Conservation (phyloP, 2,113 vertebrate species). For the Cacatua alba region DNA sequence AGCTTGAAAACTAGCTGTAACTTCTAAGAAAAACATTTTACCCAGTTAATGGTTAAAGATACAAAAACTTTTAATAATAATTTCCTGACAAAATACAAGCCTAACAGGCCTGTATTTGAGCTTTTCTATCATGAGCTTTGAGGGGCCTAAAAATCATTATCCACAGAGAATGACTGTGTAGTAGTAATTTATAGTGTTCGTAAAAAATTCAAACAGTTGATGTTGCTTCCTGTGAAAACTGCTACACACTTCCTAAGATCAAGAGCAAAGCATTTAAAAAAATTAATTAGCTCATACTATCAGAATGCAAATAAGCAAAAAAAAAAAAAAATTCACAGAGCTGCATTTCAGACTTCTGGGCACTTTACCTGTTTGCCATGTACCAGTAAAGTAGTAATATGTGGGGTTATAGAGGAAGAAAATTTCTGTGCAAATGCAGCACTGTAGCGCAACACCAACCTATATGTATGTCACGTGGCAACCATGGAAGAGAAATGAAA, state of each 20-base stretch:
- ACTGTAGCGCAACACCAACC: conserved; percentile 91
- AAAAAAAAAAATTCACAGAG: conserved; percentile 64
- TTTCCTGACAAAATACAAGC: background rate
- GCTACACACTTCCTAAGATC: conserved; percentile 11
- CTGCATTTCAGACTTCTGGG: conserved; percentile 50
- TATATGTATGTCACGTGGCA: conserved; percentile 75
- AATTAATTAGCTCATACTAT: conserved; percentile 31
- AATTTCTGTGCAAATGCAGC: conserved; percentile 90
- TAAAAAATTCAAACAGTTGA: conserved; percentile 33
- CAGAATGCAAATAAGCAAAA: conserved; percentile 63
- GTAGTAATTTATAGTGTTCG: conserved; percentile 48
- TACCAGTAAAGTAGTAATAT: conserved; percentile 97
- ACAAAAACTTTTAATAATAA: background rate
- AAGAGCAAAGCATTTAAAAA: conserved; percentile 61
- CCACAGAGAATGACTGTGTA: background rate
- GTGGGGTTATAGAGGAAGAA: conserved; percentile 93
- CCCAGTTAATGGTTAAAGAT: background rate
- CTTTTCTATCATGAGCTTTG: background rate
- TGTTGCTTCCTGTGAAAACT: conserved; percentile 28
- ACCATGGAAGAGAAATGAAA: conserved; percentile 72
- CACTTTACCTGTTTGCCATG: conserved; percentile 97
- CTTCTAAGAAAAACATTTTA: background rate
- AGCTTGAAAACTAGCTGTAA: conserved; percentile 7
- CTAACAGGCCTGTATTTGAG: background rate
- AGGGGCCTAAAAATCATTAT: background rate